Conservation (phyloP, 1,140 invertebrate species). For the Leptopilina boulardi region DNA sequence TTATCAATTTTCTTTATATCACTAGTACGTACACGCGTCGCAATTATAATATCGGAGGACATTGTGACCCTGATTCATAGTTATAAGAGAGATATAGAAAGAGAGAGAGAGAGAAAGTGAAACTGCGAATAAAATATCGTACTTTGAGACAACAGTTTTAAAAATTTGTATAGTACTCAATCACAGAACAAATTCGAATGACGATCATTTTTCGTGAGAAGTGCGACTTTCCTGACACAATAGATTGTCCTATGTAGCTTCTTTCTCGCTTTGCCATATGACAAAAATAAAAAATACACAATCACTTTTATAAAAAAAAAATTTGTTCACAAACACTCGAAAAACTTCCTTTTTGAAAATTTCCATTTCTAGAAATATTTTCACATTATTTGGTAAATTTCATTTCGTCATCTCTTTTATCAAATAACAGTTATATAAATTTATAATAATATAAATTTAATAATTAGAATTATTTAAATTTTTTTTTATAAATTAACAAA, state of each 20-base stretch:
- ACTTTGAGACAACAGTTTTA: constrained; percentile 12
- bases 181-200: constrained; percentile 21
- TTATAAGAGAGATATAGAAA: too few species aligned
- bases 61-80: constrained; percentile 29
- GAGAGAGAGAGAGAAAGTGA: background rate
- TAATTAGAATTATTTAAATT: too few species aligned
- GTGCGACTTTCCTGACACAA: constrained; percentile 43
- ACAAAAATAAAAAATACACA: background rate
- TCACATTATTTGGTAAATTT: too few species aligned
- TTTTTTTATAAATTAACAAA: too few species aligned
- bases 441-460: too few species aligned
- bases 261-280: background rate
- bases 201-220: constrained; percentile 39
- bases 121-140: constrained; percentile 14
- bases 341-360: background rate
- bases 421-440: too few species aligned
- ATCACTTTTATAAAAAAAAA: background rate
- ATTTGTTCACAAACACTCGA: constrained; percentile 28
- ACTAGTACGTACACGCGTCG: constrained; percentile 25
- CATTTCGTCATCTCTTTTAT: too few species aligned
- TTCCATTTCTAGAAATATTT: background rate
- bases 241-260: constrained; percentile 51
- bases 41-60: constrained; percentile 28
- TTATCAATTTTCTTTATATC: background rate
- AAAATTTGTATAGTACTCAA: constrained; percentile 11